These are phyloP conservation scores for Fratercula arctica DNA, from an alignment of 2,797 vertebrate species.

Conservation along the genomic window DNA sequence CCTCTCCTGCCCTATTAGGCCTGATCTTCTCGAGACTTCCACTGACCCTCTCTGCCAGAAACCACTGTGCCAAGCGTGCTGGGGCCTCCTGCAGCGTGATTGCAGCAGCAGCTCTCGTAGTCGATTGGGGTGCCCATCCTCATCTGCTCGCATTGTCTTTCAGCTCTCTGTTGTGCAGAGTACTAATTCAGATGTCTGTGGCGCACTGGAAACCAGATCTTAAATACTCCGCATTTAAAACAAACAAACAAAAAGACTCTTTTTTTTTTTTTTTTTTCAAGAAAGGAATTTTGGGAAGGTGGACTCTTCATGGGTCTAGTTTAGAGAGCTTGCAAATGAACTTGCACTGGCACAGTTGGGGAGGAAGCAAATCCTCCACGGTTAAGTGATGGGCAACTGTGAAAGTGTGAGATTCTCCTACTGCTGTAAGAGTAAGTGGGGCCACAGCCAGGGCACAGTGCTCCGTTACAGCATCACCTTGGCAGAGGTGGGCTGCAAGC, in stretches of 20 bases:
- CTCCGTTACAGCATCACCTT: neutral
- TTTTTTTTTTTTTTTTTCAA: neutral
- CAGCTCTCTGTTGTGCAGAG: neutral
- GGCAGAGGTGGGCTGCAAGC: neutral
- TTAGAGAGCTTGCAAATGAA: neutral
- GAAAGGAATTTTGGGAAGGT: neutral
- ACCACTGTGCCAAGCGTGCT: rapidly evolving
- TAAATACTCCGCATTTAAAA: neutral
- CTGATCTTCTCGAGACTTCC: neutral
- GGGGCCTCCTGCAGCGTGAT: neutral
- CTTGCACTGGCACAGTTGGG: neutral
- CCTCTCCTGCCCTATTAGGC: neutral
- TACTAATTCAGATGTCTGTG: neutral
- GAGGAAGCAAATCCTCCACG: neutral
- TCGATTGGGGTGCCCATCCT: neutral
- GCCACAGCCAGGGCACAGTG: neutral
- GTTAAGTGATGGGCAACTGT: neutral
- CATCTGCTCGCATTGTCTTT: rapidly evolving
- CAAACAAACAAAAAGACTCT: neutral
- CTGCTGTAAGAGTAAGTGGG: neutral
- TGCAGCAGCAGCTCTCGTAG: neutral
- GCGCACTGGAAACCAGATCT: neutral
- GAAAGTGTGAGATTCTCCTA: neutral
- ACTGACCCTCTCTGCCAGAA: neutral
- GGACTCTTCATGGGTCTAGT: neutral